Conservation (phyloP, 2,113 vertebrate genomes). For the Cromileptes altivelis region DNA sequence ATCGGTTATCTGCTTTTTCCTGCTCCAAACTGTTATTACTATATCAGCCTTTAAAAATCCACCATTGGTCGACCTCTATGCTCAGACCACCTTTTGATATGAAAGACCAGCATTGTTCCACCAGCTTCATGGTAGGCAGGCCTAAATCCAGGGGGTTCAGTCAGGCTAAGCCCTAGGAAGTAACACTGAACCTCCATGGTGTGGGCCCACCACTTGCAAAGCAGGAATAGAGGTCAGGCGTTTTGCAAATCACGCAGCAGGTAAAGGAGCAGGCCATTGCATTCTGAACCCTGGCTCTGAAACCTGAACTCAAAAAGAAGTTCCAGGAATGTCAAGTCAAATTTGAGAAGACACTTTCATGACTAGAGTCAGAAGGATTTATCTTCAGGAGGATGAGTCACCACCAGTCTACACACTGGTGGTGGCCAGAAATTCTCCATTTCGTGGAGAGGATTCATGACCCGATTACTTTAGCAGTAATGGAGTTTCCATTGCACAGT, state of each 20-base stretch:
- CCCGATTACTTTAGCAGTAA: background rate
- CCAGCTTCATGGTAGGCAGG: background rate
- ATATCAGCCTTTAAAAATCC: too few species aligned
- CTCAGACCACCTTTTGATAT: too few species aligned
- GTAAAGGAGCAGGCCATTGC: background rate
- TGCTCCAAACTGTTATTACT: too few species aligned
- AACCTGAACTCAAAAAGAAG: background rate
- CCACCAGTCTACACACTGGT: too few species aligned
- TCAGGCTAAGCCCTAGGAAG: background rate
- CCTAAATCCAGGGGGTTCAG: background rate
- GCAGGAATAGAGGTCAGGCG: background rate
- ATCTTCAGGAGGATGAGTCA: background rate
- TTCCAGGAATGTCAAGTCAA: background rate
- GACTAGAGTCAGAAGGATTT: background rate
- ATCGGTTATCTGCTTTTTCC: too few species aligned
- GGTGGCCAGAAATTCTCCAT: background rate
- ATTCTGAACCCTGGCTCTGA: background rate
- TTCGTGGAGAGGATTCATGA: constrained; percentile 1
- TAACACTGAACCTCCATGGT: background rate
- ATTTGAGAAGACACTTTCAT: too few species aligned
- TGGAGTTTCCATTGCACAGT: constrained; percentile 34
- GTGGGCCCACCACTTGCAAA: too few species aligned
- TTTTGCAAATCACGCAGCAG: background rate
- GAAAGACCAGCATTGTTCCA: too few species aligned
- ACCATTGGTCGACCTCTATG: too few species aligned